Percentiles rank a stretch among this genome's conserved stretches.
Conservation (phyloP, 2,888 invertebrate genomes). For the Melangyna quadrimaculata region DNA sequence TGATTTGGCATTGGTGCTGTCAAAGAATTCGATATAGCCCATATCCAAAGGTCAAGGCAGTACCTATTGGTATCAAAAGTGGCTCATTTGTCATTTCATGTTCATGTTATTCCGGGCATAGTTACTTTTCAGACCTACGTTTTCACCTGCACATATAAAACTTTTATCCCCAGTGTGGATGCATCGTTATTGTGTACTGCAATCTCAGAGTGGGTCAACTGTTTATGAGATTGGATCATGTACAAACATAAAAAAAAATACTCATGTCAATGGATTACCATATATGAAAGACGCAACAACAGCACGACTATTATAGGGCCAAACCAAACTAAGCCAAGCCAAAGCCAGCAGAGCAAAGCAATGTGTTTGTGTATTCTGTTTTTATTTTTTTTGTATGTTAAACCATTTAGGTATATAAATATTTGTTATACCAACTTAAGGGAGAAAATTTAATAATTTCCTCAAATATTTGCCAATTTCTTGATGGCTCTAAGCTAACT, state of each 20-base stretch:
- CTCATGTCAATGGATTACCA: not conserved
- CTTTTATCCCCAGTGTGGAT: constrained; percentile 17
- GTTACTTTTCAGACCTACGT: too few species aligned
- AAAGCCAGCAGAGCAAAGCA: not conserved
- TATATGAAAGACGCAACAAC: not conserved
- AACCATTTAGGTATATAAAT: constrained; percentile 39
- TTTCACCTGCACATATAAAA: not conserved
- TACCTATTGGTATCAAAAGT: too few species aligned
- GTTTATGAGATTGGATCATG: constrained; percentile 1
- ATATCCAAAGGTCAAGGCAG: too few species aligned
- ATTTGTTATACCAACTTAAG: constrained; percentile 58
- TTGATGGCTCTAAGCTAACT: constrained; percentile 69
- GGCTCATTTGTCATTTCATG: too few species aligned
- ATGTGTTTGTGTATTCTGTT: constrained; percentile 8
- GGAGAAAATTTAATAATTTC: constrained; percentile 68
- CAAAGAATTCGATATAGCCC: too few species aligned
- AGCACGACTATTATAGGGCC: not conserved
- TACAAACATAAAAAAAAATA: not conserved
- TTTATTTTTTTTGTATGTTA: constrained; percentile 24
- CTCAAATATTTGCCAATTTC: constrained; percentile 71
- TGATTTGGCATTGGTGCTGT: too few species aligned
- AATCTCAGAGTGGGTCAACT: constrained; percentile 44
- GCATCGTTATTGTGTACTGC: not conserved
- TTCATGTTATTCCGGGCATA: too few species aligned
- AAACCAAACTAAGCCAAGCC: not conserved